A percentile compares a stretch with the other conserved stretches of the same genome.
Conservation (phyloP, 2,113 vertebrate species). For the Phoenicopterus ruber region DNA sequence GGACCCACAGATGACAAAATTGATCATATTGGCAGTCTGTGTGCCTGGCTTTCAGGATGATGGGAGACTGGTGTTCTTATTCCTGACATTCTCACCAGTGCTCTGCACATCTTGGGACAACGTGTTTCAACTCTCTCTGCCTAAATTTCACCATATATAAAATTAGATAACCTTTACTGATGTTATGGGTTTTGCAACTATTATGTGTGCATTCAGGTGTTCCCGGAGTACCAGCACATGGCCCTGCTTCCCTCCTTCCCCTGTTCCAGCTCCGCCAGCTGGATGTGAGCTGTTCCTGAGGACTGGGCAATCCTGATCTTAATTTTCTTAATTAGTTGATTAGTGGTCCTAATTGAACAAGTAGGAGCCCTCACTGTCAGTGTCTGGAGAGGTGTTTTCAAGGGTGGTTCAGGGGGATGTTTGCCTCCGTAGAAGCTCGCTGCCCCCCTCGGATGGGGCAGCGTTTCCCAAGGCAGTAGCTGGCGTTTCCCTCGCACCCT, state of each 20-base stretch:
- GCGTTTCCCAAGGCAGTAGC: not conserved
- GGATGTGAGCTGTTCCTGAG: not conserved
- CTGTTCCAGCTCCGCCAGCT: not conserved
- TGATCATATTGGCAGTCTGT: not conserved
- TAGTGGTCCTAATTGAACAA: not conserved
- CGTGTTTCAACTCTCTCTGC: not conserved
- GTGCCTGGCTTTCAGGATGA: not conserved
- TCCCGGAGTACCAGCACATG: not conserved
- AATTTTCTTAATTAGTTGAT: not conserved
- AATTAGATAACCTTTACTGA: not conserved
- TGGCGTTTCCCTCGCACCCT: not conserved
- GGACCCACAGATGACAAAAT: not conserved
- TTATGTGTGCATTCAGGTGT: not conserved
- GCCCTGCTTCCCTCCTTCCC: not conserved
- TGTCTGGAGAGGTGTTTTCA: not conserved
- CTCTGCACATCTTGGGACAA: not conserved
- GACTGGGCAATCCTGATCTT: not conserved
- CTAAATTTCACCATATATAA: constrained; percentile 1
- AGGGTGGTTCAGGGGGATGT: not conserved
- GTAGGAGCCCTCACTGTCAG: not conserved
- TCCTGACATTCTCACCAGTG: not conserved
- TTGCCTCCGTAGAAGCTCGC: not conserved
- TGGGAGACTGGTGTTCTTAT: not conserved
- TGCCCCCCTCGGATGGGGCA: not conserved
- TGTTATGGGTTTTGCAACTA: constrained; percentile 25